Evolutionary conservation across 2,113 vertebrate genomes (phyloP), one percentile per base, ranked within the genome.

Genomic region (Anarhynchus alexandrinus): DNA sequence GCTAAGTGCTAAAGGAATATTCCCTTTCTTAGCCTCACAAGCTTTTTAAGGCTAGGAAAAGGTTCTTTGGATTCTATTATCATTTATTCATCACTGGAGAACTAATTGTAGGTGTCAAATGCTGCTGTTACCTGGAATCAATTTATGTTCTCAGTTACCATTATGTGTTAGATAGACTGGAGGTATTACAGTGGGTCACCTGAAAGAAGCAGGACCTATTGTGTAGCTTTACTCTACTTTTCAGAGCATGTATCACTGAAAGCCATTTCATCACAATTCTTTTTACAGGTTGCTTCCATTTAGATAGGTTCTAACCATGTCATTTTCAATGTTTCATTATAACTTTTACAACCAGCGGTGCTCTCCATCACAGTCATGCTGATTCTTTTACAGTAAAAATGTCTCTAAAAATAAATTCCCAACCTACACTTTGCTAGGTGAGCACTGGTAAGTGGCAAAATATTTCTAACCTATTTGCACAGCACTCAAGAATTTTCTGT

Each of bases 361-460:
- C 38, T 97, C 94, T 96, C 74, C 55, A 67, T 78, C 89, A 96
- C 82, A 96, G 86, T 93, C 96, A 82, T 95, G 95, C 92, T 97
- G 91, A 88, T 90, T 96, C 91, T 82, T 93, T 94, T 70, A 86
- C 65, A 96, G 66, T 80, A 92, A 97, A 97, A 95, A 92, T 38
- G 65, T 58, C 77, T 96, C 96, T 97, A 98, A 97, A 95, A 98
- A 96, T 97, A 98, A 96, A 91, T 90, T 96, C 77, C 83, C 70
- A 94, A 34, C 61, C 76, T 81, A 90, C 27, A 15, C 79, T 94
- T 94, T 81, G 54, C 91, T 71, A 96, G 76, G 77, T 85, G 72
- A 96, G 74, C 57, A 82, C 2, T 67, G 47, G 76, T 65, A 93
- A 96, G 11, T 18, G 42, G 71, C 86, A 94, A 87, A 94, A 96